Percentiles rank a stretch among this genome's conserved stretches.
These are phyloP conservation scores for Piprites chloris DNA, from an alignment of 2,113 vertebrate genomes.

Conservation along the genomic window DNA sequence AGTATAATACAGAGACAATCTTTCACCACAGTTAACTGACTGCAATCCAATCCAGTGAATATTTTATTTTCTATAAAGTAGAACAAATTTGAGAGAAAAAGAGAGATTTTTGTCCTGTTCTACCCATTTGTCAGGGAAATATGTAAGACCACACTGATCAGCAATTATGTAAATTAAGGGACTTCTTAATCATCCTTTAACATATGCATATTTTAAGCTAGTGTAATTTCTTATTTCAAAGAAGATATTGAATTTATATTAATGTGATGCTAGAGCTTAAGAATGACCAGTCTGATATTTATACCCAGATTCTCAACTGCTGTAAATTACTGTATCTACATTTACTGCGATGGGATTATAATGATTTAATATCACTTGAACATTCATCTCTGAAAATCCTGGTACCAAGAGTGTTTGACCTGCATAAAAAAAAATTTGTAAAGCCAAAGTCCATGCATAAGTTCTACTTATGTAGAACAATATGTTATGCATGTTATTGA, in stretches of 20 bases:
- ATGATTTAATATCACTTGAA: neutral
- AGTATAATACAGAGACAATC: neutral
- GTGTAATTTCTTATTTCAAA: neutral
- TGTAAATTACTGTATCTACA: neutral
- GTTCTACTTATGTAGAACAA: no score
- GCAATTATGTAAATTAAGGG: neutral
- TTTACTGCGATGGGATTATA: neutral
- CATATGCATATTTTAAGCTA: neutral
- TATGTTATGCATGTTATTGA: neutral
- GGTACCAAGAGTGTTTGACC: neutral
- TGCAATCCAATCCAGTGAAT: neutral
- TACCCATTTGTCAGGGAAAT: neutral
- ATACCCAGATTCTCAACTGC: neutral
- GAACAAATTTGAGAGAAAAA: neutral
- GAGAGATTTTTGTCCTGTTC: neutral
- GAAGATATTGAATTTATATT: neutral
- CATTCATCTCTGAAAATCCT: neutral
- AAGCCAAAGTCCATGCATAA: neutral
- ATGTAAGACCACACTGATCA: neutral
- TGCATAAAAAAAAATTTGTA: neutral
- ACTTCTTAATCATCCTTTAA: neutral
- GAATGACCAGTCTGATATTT: neutral
- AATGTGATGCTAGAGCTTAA: neutral
- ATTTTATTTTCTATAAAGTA: neutral
- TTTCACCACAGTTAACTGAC: neutral